Conservation (phyloP, 2,888 invertebrate genomes). For the Monochamus alternatus region DNA sequence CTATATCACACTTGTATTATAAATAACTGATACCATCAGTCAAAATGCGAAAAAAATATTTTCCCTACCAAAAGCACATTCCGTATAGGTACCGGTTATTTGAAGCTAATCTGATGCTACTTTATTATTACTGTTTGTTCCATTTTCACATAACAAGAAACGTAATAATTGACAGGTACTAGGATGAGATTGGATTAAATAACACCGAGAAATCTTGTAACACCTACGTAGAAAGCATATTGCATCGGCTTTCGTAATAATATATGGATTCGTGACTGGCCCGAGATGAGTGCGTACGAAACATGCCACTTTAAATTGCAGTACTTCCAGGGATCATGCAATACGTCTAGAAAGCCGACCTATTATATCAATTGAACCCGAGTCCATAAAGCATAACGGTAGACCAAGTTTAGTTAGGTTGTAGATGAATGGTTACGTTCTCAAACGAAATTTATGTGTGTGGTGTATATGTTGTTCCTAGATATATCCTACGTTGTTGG, state of each 20-base stretch:
- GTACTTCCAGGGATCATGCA: constrained; percentile 11
- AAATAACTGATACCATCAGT: no score
- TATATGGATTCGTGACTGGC: not conserved
- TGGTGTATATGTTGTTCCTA: not conserved
- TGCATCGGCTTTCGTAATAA: not conserved
- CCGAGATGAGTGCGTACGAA: not conserved
- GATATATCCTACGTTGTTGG: no score
- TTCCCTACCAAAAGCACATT: no score
- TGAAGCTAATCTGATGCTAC: no score
- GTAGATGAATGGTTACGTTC: constrained; percentile 1
- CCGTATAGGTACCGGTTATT: no score
- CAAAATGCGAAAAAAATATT: no score
- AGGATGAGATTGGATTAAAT: constrained; percentile 1
- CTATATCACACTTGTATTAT: no score
- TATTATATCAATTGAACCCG: constrained; percentile 14
- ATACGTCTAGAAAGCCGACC: constrained; percentile 15
- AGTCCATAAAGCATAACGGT: constrained; percentile 20
- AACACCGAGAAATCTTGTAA: not conserved
- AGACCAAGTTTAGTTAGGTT: not conserved
- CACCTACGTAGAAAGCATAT: constrained; percentile 6
- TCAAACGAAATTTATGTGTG: not conserved
- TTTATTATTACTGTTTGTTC: no score
- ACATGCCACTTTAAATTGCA: not conserved
- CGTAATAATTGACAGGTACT: not conserved
- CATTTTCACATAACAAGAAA: not conserved